phyloP scores from a whole-genome alignment of 2,797 vertebrate genomes.

The Helicolenus hilgendorfi region DNA sequence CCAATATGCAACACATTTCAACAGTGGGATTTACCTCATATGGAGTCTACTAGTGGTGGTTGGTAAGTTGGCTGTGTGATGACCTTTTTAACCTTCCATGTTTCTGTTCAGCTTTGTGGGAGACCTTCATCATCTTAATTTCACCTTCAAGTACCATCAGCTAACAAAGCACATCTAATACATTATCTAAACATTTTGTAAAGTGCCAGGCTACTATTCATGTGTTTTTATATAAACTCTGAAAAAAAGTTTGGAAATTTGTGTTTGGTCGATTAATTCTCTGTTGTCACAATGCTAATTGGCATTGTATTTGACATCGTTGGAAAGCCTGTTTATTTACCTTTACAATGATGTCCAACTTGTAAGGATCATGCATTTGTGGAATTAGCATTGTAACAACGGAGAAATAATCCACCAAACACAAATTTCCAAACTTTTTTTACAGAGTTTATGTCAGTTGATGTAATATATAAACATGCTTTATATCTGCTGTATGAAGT shows the following conservation, averaged over 20 bases:
- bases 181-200: neutral
- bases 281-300: no score
- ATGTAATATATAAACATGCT: neutral
- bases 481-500: neutral
- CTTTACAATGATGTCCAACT: no score
- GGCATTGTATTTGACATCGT: no score
- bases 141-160: neutral
- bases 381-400: no score
- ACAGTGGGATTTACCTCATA: slow-evolving; percentile 99
- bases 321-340: no score
- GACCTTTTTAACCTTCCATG: slow-evolving; percentile 2
- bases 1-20: slow-evolving; percentile 98
- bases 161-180: neutral
- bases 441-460: neutral
- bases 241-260: no score
- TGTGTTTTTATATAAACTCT: neutral
- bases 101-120: slow-evolving; percentile 1
- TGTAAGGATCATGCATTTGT: no score
- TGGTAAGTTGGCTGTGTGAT: slow-evolving; percentile 92
- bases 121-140: neutral
- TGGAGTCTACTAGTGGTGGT: slow-evolving; percentile 98
- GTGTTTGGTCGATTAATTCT: no score
- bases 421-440: no score
- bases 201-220: neutral
- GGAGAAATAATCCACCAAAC: no score